These are phyloP conservation scores for Eidolon helvum DNA, from an alignment of 2,113 vertebrate genomes.

Conservation along the genomic window DNA sequence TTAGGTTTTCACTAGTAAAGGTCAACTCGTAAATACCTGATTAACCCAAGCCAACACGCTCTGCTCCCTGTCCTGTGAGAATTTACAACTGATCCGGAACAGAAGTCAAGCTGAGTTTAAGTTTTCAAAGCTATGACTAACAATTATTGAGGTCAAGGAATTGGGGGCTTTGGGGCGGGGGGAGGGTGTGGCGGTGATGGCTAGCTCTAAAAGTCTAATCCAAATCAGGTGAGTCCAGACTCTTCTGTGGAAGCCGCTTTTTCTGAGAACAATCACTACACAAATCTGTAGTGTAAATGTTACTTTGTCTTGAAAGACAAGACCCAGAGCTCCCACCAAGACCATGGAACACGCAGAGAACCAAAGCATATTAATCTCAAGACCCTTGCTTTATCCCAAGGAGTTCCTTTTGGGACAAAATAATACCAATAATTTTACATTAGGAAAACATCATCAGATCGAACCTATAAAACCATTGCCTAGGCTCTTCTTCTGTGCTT, in stretches of 20 bases:
- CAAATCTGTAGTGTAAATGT: background rate
- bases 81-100: slow-evolving; percentile 47
- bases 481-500: background rate
- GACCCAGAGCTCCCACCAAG: background rate
- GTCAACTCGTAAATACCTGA: slow-evolving; percentile 15
- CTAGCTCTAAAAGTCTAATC: slow-evolving; percentile 3
- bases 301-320: background rate
- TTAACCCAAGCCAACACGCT: slow-evolving; percentile 25
- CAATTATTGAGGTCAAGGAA: background rate
- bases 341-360: slow-evolving; percentile 6
- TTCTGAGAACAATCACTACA: slow-evolving; percentile 22
- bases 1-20: slow-evolving; percentile 37
- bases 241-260: background rate
- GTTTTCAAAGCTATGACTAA: background rate
- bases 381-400: background rate
- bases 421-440: background rate
- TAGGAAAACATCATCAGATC: background rate
- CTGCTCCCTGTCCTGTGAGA: slow-evolving; percentile 1
- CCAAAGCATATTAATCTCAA: background rate
- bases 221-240: slow-evolving; percentile 27
- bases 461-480: background rate
- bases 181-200: background rate
- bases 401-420: background rate
- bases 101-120: slow-evolving; percentile 15
- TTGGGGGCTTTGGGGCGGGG: too few relatives aligned